phyloP scores from a whole-genome alignment of 2,113 vertebrate species.

The Muntiacus reevesi region DNA sequence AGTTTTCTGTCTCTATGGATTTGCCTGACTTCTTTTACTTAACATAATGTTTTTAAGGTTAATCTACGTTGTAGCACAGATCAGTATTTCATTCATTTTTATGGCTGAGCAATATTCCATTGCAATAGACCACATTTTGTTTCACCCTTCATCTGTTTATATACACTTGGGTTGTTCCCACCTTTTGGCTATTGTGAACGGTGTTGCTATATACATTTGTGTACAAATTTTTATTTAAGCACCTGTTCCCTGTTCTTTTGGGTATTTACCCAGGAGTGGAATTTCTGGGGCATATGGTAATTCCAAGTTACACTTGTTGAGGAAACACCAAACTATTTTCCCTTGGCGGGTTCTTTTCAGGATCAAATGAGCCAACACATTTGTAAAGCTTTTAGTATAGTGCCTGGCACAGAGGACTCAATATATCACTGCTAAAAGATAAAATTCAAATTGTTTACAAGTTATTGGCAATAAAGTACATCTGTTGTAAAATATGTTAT shows the following conservation, averaged over 20 bases:
- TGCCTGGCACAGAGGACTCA: conserved; percentile 20
- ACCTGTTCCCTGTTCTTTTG: not conserved
- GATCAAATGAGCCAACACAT: not conserved
- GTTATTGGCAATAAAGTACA: not conserved
- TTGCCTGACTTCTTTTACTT: not conserved
- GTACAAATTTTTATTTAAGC: not conserved
- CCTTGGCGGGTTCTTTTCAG: conserved; percentile 34
- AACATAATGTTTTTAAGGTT: not conserved
- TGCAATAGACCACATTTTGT: not conserved
- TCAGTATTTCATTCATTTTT: not conserved
- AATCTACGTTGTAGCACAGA: not conserved
- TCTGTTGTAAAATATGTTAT: conserved; percentile 23
- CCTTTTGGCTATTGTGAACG: not conserved
- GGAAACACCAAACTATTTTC: not conserved
- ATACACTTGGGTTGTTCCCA: not conserved
- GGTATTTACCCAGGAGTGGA: not conserved
- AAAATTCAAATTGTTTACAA: not conserved
- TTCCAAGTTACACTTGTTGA: conserved; percentile 3
- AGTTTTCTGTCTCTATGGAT: not conserved
- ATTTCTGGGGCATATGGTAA: conserved; percentile 2
- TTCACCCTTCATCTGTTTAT: not conserved
- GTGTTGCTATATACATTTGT: not conserved
- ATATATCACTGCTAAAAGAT: conserved; percentile 32
- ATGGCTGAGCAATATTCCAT: not conserved
- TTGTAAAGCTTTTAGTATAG: conserved; percentile 27